A percentile compares a stretch with the other conserved stretches of the same genome.
Conservation (phyloP, 2,113 vertebrate genomes). For the Chauna torquata region DNA sequence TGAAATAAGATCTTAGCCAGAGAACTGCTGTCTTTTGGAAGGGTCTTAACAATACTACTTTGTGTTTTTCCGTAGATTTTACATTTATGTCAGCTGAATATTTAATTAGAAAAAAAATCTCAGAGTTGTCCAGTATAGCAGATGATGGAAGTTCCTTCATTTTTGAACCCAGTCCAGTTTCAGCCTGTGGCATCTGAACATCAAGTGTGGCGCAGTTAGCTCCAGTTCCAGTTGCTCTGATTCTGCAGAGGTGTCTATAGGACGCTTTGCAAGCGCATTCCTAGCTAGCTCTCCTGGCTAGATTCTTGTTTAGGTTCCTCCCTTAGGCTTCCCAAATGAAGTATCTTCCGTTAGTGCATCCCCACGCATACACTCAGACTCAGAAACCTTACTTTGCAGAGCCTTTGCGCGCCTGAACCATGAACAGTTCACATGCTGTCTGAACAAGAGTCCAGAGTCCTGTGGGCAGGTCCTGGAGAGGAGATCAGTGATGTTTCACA, state of each 20-base stretch:
- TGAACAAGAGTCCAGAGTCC: neutral
- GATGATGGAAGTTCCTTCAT: neutral
- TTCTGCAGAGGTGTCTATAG: neutral
- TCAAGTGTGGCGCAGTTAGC: accelerated
- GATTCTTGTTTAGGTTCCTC: neutral
- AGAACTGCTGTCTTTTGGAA: neutral
- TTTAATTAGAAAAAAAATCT: neutral
- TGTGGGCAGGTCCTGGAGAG: neutral
- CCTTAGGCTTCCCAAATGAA: neutral
- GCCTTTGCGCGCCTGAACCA: neutral
- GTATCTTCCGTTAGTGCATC: neutral
- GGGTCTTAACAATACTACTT: neutral
- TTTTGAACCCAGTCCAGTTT: neutral
- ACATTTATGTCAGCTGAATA: neutral
- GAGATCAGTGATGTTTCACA: neutral
- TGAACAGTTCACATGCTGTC: neutral
- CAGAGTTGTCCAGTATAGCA: neutral
- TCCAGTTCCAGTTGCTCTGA: neutral
- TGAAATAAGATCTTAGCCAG: neutral
- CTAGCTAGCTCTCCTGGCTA: neutral
- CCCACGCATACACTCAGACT: accelerated
- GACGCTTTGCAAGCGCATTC: neutral
- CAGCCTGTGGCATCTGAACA: neutral
- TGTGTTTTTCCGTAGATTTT: neutral
- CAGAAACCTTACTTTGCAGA: neutral